A percentile compares a stretch with the other conserved stretches of the same genome.
Evolutionary conservation across 2,113 vertebrate species (phyloP).

Genomic region (Sebastes schlegelii): DNA sequence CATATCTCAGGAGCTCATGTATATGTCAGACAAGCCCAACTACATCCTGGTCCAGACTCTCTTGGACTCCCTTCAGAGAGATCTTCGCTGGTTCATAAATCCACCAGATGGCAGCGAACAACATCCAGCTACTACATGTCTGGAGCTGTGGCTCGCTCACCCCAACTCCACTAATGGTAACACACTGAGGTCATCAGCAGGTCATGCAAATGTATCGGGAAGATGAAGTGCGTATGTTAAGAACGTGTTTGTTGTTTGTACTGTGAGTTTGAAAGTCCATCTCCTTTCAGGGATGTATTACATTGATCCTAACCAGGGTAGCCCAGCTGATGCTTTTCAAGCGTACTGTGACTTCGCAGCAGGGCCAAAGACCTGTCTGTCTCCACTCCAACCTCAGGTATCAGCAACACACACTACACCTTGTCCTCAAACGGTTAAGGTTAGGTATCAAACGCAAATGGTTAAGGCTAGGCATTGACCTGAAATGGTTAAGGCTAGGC

Average conservation of each 20-base stretch:
- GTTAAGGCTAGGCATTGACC: too few relatives aligned
- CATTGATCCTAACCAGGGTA: slow-evolving; percentile 91
- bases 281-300: slow-evolving; percentile 84
- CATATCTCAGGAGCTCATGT: slow-evolving; percentile 75
- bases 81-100: slow-evolving; percentile 80
- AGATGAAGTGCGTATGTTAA: neutral
- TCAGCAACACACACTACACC: neutral
- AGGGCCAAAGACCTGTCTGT: slow-evolving; percentile 86
- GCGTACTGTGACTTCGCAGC: slow-evolving; percentile 88
- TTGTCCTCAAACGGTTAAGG: too few relatives aligned
- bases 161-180: slow-evolving; percentile 82
- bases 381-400: slow-evolving; percentile 82
- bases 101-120: slow-evolving; percentile 86
- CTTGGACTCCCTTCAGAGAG: slow-evolving; percentile 78
- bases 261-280: neutral
- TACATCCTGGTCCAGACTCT: slow-evolving; percentile 72
- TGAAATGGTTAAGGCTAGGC: too few relatives aligned
- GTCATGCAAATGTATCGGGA: too few relatives aligned
- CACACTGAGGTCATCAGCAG: neutral
- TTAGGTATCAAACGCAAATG: too few relatives aligned
- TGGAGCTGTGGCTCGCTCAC: slow-evolving; percentile 86
- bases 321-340: slow-evolving; percentile 82
- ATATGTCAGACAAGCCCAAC: slow-evolving; percentile 79
- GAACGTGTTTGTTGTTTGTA: neutral
- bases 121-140: slow-evolving; percentile 85